A percentile compares a stretch with the other conserved stretches of the same genome.
phyloP scores from a whole-genome alignment of 1,140 invertebrate genomes.

The Andrena cerasifolii region DNA sequence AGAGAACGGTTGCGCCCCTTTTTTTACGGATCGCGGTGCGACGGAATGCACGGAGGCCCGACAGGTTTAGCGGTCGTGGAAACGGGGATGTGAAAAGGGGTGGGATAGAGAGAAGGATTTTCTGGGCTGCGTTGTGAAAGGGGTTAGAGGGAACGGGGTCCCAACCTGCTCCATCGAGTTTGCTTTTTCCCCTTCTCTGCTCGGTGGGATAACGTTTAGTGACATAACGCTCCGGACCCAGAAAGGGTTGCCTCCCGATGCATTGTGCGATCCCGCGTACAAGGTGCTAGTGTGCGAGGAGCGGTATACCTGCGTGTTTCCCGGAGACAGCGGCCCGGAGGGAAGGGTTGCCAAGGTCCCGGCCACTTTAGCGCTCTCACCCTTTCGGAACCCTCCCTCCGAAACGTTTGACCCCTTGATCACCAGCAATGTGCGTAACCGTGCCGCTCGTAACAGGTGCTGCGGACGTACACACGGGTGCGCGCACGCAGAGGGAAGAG shows the following conservation, averaged over 20 bases:
- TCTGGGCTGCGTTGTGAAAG: slow-evolving; percentile 52
- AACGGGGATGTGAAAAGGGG: slow-evolving; percentile 24
- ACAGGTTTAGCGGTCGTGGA: slow-evolving; percentile 38
- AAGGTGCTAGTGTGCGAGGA: slow-evolving; percentile 60
- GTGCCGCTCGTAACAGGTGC: slow-evolving; percentile 58
- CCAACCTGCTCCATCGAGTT: slow-evolving; percentile 63
- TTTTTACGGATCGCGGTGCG: background rate
- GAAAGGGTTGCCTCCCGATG: slow-evolving; percentile 74
- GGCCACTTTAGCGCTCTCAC: slow-evolving; percentile 59
- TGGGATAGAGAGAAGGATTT: slow-evolving; percentile 40
- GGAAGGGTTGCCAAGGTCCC: slow-evolving; percentile 64
- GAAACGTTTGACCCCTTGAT: slow-evolving; percentile 51
- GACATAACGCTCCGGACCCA: slow-evolving; percentile 64
- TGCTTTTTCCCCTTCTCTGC: slow-evolving; percentile 47
- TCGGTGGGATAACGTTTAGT: slow-evolving; percentile 61
- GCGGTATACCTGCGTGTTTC: slow-evolving; percentile 67
- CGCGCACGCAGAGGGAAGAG: slow-evolving; percentile 1
- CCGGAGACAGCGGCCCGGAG: background rate
- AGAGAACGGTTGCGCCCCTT: background rate
- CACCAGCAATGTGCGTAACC: slow-evolving; percentile 45
- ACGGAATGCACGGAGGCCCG: slow-evolving; percentile 30
- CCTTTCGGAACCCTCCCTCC: slow-evolving; percentile 72
- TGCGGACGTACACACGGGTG: slow-evolving; percentile 7
- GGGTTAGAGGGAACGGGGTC: slow-evolving; percentile 40
- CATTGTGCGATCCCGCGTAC: slow-evolving; percentile 49